phyloP scores from a whole-genome alignment of 2,113 vertebrate species.

The Anser brachyrhynchus region DNA sequence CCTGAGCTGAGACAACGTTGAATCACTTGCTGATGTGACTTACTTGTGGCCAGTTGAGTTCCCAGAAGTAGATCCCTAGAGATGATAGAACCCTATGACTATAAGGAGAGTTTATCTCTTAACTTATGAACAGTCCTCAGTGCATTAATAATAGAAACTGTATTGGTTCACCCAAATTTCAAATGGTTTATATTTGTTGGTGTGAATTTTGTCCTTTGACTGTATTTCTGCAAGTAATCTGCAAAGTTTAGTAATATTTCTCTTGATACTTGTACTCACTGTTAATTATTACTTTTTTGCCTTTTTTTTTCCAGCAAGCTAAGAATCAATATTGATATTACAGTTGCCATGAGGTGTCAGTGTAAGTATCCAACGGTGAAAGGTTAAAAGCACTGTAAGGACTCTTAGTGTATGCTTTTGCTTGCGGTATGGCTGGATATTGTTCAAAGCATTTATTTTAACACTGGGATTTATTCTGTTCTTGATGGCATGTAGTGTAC shows the following conservation, averaged over 20 bases:
- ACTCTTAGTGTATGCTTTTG: not conserved
- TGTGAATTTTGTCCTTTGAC: not conserved
- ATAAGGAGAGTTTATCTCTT: not conserved
- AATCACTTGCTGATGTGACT: not conserved
- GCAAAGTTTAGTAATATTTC: not conserved
- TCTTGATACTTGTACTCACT: not conserved
- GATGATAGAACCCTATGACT: not conserved
- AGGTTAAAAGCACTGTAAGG: not conserved
- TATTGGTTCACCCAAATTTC: not conserved
- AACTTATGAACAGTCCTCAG: not conserved
- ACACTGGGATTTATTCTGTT: not conserved
- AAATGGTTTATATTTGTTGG: not conserved
- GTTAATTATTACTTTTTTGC: not conserved
- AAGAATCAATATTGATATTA: constrained; percentile 96
- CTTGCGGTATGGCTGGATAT: not conserved
- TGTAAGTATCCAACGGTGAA: constrained; percentile 83
- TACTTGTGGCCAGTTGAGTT: not conserved
- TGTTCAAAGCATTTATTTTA: not conserved
- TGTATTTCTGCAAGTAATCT: not conserved
- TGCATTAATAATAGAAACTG: not conserved
- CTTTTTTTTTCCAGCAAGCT: constrained; percentile 85
- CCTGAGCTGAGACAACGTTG: not conserved
- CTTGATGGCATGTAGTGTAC: not conserved
- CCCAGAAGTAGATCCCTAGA: not conserved
- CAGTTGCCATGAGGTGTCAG: constrained; percentile 97